Base-by-base conservation (phyloP, 2,888 invertebrate genomes). In the Aphodius sticticus region DNA sequence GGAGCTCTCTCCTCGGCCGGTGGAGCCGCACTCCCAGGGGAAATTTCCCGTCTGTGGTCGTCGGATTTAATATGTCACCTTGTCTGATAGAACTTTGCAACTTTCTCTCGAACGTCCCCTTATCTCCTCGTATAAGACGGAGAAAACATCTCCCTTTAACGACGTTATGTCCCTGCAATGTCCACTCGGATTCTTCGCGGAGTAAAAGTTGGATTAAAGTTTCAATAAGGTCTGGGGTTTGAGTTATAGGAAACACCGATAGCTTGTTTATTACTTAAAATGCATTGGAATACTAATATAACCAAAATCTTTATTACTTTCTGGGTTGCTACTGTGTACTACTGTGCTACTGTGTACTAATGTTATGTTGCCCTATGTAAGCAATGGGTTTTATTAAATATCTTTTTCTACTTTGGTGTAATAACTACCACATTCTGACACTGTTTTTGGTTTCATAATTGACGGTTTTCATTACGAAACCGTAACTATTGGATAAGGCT, bases 41-140 rank as follows among this genome's bases (percentile, higher is more conserved):
- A 84, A 85, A 85, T 84, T 83, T 83, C 82, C 74, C 83, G 82
- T 83, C 83, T 85, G 85, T 80, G 85, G 84, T 84, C 81, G 83
- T 84, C 84, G 85, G 85, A 85, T 85, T 85, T 85, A 84, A 85
- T 85, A 85, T 79, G 85, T 85, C 85, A 85, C 84, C 84, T 84
- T 83, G 83, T 82, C 83, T 84, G 84, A 84, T 84, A 81, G 77
- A 81, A 81, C 76, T 81, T 81, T 76, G 79, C 79, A 81, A 81
- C 81, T 81, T 78, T 72, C 79, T 79, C 78, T 79, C 77, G 69
- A 76, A 76, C 79, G 76, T 76, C 79, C 77, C 79, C 79, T 78
- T 78, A 79, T 79, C 81, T 77, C 76, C 76, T 53, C 36, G 74
- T 35, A 74, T 37, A 35, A 35, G 35, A 35, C 36, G 35, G 74